A percentile compares a stretch with the other conserved stretches of the same genome.
phyloP scores from a whole-genome alignment of 2,113 vertebrate species.

The Mesoclemmys tuberculata region DNA sequence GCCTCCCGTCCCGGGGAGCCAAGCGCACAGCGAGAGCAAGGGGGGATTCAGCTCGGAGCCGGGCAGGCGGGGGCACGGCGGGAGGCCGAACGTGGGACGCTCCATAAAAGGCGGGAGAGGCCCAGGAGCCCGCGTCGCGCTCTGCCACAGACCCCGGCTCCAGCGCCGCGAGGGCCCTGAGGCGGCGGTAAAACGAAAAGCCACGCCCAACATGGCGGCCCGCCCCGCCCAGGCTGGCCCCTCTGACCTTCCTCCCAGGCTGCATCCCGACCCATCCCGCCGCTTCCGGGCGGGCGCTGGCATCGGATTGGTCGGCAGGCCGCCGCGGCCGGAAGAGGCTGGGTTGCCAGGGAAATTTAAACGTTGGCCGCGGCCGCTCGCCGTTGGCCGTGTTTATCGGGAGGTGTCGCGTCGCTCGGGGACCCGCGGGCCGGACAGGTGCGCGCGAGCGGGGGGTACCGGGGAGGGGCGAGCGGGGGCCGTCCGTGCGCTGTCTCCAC shows the following conservation, averaged over 20 bases:
- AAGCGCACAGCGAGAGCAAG: background rate
- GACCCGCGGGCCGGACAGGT: accelerated
- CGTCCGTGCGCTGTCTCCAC: accelerated
- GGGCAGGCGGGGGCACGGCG: no score
- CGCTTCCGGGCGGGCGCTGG: accelerated
- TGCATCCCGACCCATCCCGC: accelerated
- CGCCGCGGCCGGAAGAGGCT: background rate
- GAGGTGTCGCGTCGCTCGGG: accelerated
- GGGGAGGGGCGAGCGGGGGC: accelerated
- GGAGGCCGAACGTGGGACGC: no score
- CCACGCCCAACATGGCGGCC: no score
- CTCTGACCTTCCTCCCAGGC: background rate
- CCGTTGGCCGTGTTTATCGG: no score
- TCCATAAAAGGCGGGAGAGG: background rate
- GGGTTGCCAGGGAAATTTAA: background rate
- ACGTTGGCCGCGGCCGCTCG: background rate
- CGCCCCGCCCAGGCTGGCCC: accelerated
- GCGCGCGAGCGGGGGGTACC: background rate
- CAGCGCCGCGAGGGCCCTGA: no score
- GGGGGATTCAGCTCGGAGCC: no score
- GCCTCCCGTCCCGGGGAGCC: no score
- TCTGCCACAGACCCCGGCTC: no score
- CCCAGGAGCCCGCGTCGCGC: no score
- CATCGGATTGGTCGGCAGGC: background rate
- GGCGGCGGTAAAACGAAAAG: no score